Evolutionary conservation across 1,140 invertebrate genomes (phyloP).

Genomic region (Macrostomum lignano): DNA sequence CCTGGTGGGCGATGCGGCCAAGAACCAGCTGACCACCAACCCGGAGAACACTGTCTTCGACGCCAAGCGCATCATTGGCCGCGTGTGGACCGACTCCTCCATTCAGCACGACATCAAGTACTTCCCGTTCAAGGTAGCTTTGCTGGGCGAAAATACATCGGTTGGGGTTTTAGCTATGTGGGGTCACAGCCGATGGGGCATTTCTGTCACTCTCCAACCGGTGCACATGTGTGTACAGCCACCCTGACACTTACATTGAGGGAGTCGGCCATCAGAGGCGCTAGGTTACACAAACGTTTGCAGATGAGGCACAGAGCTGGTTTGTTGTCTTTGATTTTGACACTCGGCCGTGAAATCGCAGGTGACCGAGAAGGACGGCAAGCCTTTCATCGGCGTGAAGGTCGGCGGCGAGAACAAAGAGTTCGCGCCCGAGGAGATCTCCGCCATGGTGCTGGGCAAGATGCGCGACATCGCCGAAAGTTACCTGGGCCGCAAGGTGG

Average conservation of each 20-base stretch:
- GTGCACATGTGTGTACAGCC: too few relatives aligned
- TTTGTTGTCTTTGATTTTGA: too few relatives aligned
- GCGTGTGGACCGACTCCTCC: constrained; percentile 41
- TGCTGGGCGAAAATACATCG: too few relatives aligned
- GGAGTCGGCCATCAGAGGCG: too few relatives aligned
- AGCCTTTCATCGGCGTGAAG: constrained; percentile 33
- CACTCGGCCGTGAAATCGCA: too few relatives aligned
- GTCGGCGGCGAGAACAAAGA: constrained; percentile 64
- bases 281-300: too few relatives aligned
- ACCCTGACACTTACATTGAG: too few relatives aligned
- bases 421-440: constrained; percentile 68
- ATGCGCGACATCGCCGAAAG: constrained; percentile 76
- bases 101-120: constrained; percentile 37
- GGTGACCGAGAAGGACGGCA: background rate
- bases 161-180: too few relatives aligned
- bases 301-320: too few relatives aligned
- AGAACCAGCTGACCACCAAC: constrained; percentile 45
- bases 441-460: constrained; percentile 54
- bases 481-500: constrained; percentile 45
- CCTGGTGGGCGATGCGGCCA: constrained; percentile 46
- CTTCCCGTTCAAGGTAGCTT: constrained; percentile 47
- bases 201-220: too few relatives aligned
- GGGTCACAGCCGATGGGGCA: too few relatives aligned
- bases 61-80: constrained; percentile 52
- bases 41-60: constrained; percentile 77